Conservation (phyloP, 2,113 vertebrate species). For the Addax nasomaculatus region DNA sequence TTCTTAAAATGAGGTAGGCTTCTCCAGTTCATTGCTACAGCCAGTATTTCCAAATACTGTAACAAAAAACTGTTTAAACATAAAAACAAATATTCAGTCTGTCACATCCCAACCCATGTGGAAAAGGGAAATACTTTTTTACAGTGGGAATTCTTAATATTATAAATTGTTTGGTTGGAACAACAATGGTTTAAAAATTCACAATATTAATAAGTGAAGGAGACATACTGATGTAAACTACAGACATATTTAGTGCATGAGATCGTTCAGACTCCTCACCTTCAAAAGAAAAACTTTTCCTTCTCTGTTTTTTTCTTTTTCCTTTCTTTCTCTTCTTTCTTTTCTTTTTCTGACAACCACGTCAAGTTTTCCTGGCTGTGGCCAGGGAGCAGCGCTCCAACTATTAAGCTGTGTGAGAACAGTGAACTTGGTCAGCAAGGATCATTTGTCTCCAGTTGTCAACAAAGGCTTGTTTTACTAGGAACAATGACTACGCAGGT, state of each 20-base stretch:
- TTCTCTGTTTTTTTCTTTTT: background rate
- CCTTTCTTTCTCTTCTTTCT: background rate
- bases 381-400: slow-evolving; percentile 36
- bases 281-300: slow-evolving; percentile 59
- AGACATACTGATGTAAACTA: slow-evolving; percentile 48
- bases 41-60: slow-evolving; percentile 67
- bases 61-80: slow-evolving; percentile 59
- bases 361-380: slow-evolving; percentile 48
- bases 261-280: slow-evolving; percentile 35
- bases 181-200: slow-evolving; percentile 45
- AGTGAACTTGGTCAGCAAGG: slow-evolving; percentile 70
- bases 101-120: slow-evolving; percentile 41
- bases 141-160: slow-evolving; percentile 51
- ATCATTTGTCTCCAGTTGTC: slow-evolving; percentile 75
- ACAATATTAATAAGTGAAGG: slow-evolving; percentile 53
- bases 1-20: slow-evolving; percentile 53
- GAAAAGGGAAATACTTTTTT: slow-evolving; percentile 46
- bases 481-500: slow-evolving; percentile 75
- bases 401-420: slow-evolving; percentile 78
- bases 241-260: slow-evolving; percentile 9
- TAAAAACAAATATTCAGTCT: slow-evolving; percentile 46
- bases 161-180: background rate
- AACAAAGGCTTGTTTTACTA: slow-evolving; percentile 78
- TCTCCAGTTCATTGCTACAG: slow-evolving; percentile 28
- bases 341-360: slow-evolving; percentile 16